Evolutionary conservation across 2,888 invertebrate species (phyloP), one percentile per base, ranked within the genome.

Genomic region (Notodonta dromedarius): DNA sequence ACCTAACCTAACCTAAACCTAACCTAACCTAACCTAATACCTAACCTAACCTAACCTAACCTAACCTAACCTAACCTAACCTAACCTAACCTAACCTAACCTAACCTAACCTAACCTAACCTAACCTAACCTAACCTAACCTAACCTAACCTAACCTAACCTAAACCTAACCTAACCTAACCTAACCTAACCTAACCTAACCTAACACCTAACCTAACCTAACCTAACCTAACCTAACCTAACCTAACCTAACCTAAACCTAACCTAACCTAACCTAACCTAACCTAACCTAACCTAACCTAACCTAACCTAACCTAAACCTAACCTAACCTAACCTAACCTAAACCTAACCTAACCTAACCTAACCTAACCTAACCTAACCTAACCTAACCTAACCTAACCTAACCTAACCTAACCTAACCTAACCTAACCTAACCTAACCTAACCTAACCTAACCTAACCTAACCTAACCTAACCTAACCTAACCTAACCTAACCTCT

Each of bases 381-480:
- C 69, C 69, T 70, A 67, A 67, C 70, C 63, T 64, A 65, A 62
- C 67, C 63, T 64, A 65, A 62, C 67, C 67, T 63, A 66, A 69
- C 69, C 69, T 68, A 69, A 67, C 71, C 69, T 71, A 69, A 67
- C 71, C 71, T 67, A 66, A 67, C 67, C 66, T 65, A 67, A 65
- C 67, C 64, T 63, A 67, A 62, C 67, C 70, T 65, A 66, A 69
- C 66, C 70, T 65, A 67, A 67, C 66, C 66, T 64, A 70, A 70
- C 67, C 70, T 63, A 70, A 67, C 67, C 67, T 63, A 67, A 69
- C 70, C 68, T 67, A 71, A 69, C 68, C 71, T 66, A 69, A 71
- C 69, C 67, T 66, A 71, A 71, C 71, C 70, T 67, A 71, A 71
- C 71, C 70, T 66, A 70, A 70, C 70, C 70, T 66, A 70, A 70